Conservation (phyloP, 2,797 vertebrate species). For the Silurus lanzhouensis region DNA sequence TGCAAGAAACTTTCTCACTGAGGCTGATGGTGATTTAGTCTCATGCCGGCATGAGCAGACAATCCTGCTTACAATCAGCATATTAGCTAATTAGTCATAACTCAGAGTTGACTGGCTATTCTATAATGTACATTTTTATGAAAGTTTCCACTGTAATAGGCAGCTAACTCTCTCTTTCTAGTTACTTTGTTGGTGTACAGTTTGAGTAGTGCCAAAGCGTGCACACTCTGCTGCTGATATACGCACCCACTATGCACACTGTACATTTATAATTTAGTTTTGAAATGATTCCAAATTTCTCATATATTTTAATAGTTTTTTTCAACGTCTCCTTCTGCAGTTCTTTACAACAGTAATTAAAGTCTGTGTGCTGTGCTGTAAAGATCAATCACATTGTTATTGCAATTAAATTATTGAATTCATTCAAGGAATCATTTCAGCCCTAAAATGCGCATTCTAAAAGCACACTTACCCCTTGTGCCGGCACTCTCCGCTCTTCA, state of each 20-base stretch:
- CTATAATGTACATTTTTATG: not conserved
- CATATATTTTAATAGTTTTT: not conserved
- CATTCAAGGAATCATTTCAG: not conserved
- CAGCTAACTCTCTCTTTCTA: not conserved
- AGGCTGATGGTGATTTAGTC: not conserved
- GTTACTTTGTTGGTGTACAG: not conserved
- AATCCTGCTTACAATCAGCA: not conserved
- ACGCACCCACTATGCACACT: too few relatives aligned
- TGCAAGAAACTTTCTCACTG: not conserved
- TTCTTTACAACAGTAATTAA: not conserved
- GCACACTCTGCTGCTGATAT: too few relatives aligned
- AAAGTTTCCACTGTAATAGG: not conserved
- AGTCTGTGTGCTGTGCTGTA: not conserved
- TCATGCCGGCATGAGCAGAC: not conserved
- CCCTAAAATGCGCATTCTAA: not conserved
- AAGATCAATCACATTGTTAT: not conserved
- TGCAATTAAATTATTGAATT: not conserved
- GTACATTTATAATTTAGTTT: not conserved
- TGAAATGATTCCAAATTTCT: not conserved
- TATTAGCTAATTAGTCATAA: not conserved
- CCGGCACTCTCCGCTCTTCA: not conserved
- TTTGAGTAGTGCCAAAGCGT: not conserved
- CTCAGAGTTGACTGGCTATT: not conserved
- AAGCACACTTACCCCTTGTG: slow-evolving; percentile 52
- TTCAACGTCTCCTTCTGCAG: not conserved